Base-by-base conservation (phyloP, 1,140 invertebrate species). In the Spodoptera frugiperda region DNA sequence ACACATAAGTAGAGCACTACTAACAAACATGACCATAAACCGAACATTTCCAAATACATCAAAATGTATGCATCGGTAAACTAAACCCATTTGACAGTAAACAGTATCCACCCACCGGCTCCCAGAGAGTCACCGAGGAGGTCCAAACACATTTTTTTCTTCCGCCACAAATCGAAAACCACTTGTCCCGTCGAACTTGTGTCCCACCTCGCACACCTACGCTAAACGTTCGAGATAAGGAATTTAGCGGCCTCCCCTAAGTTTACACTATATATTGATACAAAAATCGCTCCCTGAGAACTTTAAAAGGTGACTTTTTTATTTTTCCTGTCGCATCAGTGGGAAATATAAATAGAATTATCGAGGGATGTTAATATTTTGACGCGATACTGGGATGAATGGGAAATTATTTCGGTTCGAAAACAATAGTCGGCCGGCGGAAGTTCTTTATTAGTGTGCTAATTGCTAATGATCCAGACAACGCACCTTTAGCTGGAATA, bases 221-320 rank as follows among this genome's bases (percentile, higher is more conserved):
- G 82, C 80, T 85, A 85, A 85, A 84, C 79, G 84, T 83, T 82
- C 76, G 76, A 83, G 79, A 85, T 84, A 85, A 33, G 84, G 84
- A 84, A 85, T 85, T 84, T 84, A 85, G 82, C 84, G 78, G 68
- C 78, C 82, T 72, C 76, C 77, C 63, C 57, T 63, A 75, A 76
- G 55, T 73, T 73, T 73, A 73, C 71, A 59, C 71, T 72, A 74
- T 49, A 51, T 84, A 84, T 84, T 81, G 83, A 81, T 73, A 73
- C 67, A 80, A 17, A 76, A 78, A 83, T 79, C 77, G 84, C 84
- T 84, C 80, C 84, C 79, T 81, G 81, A 80, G 84, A 84, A 78
- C 63, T 44, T 71, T 72, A 55, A 55, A 55, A 72, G 54, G 71
- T 46, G 51, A 51, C 51, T 80, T 72, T 82, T 82, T 83, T 80